Evolutionary conservation across 2,888 invertebrate genomes (phyloP).

Genomic region (Herminia tarsipennalis): DNA sequence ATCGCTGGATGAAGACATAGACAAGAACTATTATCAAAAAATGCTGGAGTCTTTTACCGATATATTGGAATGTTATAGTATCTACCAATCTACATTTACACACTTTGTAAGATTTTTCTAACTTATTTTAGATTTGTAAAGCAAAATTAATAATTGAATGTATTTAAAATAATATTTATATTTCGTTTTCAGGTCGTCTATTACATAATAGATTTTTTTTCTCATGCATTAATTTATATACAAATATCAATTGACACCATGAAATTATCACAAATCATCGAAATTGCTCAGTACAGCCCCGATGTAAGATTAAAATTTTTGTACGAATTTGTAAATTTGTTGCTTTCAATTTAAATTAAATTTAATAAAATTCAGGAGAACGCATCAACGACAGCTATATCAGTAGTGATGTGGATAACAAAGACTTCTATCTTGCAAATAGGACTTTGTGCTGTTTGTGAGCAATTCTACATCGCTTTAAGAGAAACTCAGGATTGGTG

Average conservation of each 20-base stretch:
- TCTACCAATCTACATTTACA: neutral
- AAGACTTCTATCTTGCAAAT: constrained; percentile 5
- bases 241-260: constrained; percentile 4
- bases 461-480: constrained; percentile 20
- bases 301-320: neutral
- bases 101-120: neutral
- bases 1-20: neutral
- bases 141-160: neutral
- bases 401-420: neutral
- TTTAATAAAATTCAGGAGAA: neutral
- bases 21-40: neutral
- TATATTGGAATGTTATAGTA: neutral
- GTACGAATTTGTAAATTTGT: too few relatives aligned
- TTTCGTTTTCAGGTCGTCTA: constrained; percentile 3
- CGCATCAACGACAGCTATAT: neutral
- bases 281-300: too few relatives aligned
- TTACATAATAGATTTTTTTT: neutral
- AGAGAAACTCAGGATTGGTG: constrained; percentile 18
- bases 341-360: neutral
- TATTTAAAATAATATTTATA: too few relatives aligned
- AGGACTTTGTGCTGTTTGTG: constrained; percentile 7
- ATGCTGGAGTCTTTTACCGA: neutral
- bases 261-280: neutral
- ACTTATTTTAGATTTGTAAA: neutral
- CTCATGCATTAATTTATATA: constrained; percentile 4